Base-by-base conservation (phyloP, 2,888 invertebrate species). In the Strigamia maritima region DNA sequence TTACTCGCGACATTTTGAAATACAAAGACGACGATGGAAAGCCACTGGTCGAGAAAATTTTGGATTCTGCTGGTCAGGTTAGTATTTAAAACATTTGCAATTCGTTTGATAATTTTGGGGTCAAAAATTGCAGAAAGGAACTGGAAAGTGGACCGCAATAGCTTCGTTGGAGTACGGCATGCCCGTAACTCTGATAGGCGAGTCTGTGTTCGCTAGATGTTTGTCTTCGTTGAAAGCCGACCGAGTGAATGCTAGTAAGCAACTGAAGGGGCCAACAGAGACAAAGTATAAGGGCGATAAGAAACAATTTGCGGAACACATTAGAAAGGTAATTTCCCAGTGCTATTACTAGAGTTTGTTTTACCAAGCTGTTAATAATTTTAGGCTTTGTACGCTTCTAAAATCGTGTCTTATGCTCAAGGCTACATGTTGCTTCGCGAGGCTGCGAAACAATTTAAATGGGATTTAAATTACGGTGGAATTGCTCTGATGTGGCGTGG, bases 401-500 rank as follows among this genome's bases (percentile, higher is more conserved):
- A 99, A 88, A 95, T 99, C 81, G 95, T 99, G 79, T 98, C 98
- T 0, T 99, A 99, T 85, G 97, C 99, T 0, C 99, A 99, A 89
- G 99, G 95, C 2, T 96, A 96, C 85, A 98, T 98, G 98, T 88
- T 98, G 82, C 88, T 98, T 84, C 89, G 95, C 74, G 95, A 97
- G 86, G 97, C 97, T 16, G 97, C 97, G 16, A 91, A 92, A 85
- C 91, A 94, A 82, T 92, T 95, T 85, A 90, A 91, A 7, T 99
- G 99, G 99, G 92, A 94, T 81, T 88, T 99, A 81, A 98, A 99
- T 88, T 97, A 97, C 84, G 99, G 98, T 77, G 95, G 95, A 79
- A 97, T 99, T 82, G 98, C 99, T 0, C 88, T 99, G 70, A 99
- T 99, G 98, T 99, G 99, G 99, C 91, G 98, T 81, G 98, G 98